Base-by-base conservation (phyloP, 2,113 vertebrate genomes). In the Dromiciops gliroides region DNA sequence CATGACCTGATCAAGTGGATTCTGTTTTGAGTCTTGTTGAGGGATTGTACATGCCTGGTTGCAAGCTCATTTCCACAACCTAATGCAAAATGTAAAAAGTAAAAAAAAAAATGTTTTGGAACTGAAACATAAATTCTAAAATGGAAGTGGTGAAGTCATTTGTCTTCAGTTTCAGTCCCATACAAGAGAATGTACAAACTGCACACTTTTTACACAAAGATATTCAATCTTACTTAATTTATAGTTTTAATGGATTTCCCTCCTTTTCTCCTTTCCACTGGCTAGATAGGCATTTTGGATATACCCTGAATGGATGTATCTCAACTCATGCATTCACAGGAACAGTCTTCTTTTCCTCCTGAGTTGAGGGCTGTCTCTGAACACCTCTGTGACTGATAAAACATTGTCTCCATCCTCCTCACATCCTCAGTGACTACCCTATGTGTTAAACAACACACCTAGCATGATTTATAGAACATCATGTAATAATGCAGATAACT, bases 331-430 rank as follows among this genome's bases (percentile, higher is more conserved):
- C 0, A 2, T 93, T 90, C 28, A 26, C 48, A 51, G 90, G 19
- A 92, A 75, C 4, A 9, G 47, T 93, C 50, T 93, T 25, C 0
- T 50, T 67, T 10, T 11, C 48, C 3, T 49, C 83, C 53, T 56
- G 90, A 50, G 60, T 92, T 89, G 44, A 60, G 51, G 60, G 93
- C 9, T 75, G 16, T 83, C 60, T 91, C 89, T 94, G 44, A 94
- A 50, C 25, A 14, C 56, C 51, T 91, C 75, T 23, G 8, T 44
- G 67, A 83, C 16, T 44, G 9, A 93, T 60, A 48, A 31, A 48
- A 88, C 8, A 11, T 22, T 92, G 3, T 31, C 50, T 60, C 47
- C 12, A 83, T 44, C 16, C 4, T 83, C 14, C 24, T 19, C 37
- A 44, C 19, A 83, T n/a, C 16, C 6, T 44, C 2, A 8, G 16